Base-by-base conservation (phyloP, 2,797 vertebrate species). In the Darevskia nairensis region DNA sequence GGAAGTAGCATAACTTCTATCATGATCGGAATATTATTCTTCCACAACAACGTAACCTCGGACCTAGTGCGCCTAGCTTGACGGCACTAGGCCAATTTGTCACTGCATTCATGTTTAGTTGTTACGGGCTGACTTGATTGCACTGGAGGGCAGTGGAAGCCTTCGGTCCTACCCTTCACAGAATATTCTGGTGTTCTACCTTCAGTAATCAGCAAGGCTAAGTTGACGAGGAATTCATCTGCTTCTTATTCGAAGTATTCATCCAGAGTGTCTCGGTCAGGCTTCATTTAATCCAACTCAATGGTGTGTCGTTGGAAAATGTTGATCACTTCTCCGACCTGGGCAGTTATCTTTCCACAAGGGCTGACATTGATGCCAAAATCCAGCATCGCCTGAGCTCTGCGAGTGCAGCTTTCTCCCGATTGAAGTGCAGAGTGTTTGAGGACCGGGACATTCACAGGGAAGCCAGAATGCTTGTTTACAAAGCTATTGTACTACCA, bases 1-100 rank as follows among this genome's bases (percentile, higher is more conserved):
- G 99, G 99, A 80, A 99, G 97, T 27, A 99, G 97, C 98, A 99
- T 99, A 96, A 99, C 98, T 97, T 99, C 99, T 89, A 99, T 98
- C 99, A 99, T 99, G 96, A 99, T 98, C 87, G 99, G 99, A 97
- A 98, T 98, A 97, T 96, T 98, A 95, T 98, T 99, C 94, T 97
- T 98, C 99, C 99, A 99, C 90, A 99, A 97, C 72, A 99, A 95
- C 91, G 98, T 96, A 93, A 99, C 98, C 96, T 99, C 98, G 55
- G 98, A 99, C 92, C 98, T 98, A 78, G 98, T 99, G 95, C 98
- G 96, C 86, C 98, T 98, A 59, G 99, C 98, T 97, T 99, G 98
- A 86, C 97, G 98, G 97, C 99, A 99, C 99, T 99, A 98, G 80
- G 98, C 97, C 95, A 99, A 92, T 95, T 98, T 98, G 96, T 99